Base-by-base conservation (phyloP, 2,888 invertebrate genomes). In the Orthosia incerta region DNA sequence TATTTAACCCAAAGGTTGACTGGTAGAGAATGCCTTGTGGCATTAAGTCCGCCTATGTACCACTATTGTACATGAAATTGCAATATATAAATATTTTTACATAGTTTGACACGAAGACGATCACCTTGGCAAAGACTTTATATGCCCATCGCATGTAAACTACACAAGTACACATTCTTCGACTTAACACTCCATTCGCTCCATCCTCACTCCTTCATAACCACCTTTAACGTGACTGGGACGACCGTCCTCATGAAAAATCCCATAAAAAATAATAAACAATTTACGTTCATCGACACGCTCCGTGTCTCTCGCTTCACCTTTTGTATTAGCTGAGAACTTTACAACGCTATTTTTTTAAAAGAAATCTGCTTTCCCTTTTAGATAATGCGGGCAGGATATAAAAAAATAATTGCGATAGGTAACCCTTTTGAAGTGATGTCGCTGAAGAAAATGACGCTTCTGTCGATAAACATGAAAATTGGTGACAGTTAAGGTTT, bases 261-360 rank as follows among this genome's bases (percentile, higher is more conserved):
- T 90, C 90, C 90, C 94, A 93, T 95, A 95, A 96, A 95, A 95
- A 95, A 95, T 95, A 96, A 95, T 95, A 95, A 94, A 95, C 95
- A 95, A 95, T 95, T 95, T 95, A 95, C 91, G 93, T 96, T 95
- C 96, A 71, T 82, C 88, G 95, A 95, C 96, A 95, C 96, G 96
- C 94, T 91, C 94, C 88, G 88, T 75, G 87, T 90, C 89, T 88
- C 85, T 91, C 93, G 91, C 93, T 92, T 91, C 91, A 89, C 89
- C 90, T 92, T 91, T 87, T 83, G 87, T 89, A 91, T 91, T 90
- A 92, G 83, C 88, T 83, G 76, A 84, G 84, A 88, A 86, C 85
- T 83, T 87, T 86, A 85, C 83, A 81, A 74, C 76, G 79, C 76
- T 39, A 78, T 82, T 79, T 87, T 80, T 78, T 85, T 79, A 62